These are phyloP conservation scores for Otis tarda DNA, from an alignment of 2,113 vertebrate genomes.

Conservation along the genomic window DNA sequence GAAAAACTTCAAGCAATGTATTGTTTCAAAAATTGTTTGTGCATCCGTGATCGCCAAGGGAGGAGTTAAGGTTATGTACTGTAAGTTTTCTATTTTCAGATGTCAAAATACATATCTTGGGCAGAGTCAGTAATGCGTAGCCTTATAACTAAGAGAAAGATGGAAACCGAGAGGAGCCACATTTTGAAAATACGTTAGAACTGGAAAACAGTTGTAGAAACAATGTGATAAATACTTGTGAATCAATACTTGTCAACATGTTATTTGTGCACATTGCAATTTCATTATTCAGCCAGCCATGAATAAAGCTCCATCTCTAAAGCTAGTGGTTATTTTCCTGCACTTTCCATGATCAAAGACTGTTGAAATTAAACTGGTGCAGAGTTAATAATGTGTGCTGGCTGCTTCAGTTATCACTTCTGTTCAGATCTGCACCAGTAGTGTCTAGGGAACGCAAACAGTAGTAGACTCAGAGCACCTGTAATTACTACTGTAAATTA, in stretches of 20 bases:
- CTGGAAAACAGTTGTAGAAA: neutral
- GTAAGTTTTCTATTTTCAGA: neutral
- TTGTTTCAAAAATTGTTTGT: neutral
- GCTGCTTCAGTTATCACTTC: neutral
- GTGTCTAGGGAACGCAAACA: neutral
- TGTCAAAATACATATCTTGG: neutral
- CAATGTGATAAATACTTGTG: neutral
- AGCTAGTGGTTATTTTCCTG: neutral
- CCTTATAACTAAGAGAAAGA: neutral
- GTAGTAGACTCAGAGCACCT: neutral
- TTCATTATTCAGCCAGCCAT: neutral
- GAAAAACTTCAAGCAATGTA: neutral
- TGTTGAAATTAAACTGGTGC: neutral
- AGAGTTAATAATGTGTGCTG: neutral
- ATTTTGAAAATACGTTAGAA: neutral
- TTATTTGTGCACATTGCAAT: neutral
- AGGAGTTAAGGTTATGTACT: neutral
- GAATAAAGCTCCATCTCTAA: neutral
- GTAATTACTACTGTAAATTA: neutral
- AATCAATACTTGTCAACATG: neutral
- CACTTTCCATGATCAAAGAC: neutral
- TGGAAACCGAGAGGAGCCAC: neutral
- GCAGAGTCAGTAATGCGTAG: neutral
- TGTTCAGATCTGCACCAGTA: neutral
- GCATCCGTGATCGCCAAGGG: neutral